Conservation (phyloP, 2,888 invertebrate genomes). For the Ditylenchus weischeri region DNA sequence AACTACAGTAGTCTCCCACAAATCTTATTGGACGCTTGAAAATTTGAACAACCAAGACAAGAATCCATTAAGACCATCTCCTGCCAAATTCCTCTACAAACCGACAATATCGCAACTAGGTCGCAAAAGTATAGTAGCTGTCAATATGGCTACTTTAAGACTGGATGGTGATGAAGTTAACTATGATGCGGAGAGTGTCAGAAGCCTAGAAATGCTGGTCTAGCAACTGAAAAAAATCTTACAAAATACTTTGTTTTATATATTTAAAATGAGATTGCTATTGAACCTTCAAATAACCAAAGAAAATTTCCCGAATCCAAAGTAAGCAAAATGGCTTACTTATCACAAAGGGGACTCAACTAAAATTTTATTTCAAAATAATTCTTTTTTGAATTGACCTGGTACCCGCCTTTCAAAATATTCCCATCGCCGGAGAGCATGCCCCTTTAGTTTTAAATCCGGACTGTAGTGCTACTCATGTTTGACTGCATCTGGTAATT, state of each 20-base stretch:
- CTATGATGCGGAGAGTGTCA: conserved; percentile 29
- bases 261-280: conserved; percentile 20
- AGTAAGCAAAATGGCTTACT: too few species aligned
- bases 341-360: too few species aligned
- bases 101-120: conserved; percentile 24
- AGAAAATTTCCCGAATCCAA: too few species aligned
- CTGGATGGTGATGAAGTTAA: conserved; percentile 33
- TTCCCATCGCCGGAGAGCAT: too few species aligned
- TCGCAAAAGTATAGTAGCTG: conserved; percentile 35
- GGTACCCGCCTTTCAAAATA: too few species aligned
- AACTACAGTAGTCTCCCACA: conserved; percentile 52
- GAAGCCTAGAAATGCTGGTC: conserved; percentile 7
- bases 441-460: too few species aligned
- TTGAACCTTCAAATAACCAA: not conserved
- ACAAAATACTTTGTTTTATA: not conserved
- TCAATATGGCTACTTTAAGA: conserved; percentile 40
- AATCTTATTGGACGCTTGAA: conserved; percentile 51
- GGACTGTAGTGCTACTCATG: too few species aligned
- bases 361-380: too few species aligned
- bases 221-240: conserved; percentile 17
- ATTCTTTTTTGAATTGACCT: too few species aligned
- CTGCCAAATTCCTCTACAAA: conserved; percentile 32
- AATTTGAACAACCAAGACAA: conserved; percentile 29
- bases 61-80: conserved; percentile 28
- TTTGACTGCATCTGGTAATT: too few species aligned